Conservation (phyloP, 2,113 vertebrate genomes). For the Zapus hudsonius region DNA sequence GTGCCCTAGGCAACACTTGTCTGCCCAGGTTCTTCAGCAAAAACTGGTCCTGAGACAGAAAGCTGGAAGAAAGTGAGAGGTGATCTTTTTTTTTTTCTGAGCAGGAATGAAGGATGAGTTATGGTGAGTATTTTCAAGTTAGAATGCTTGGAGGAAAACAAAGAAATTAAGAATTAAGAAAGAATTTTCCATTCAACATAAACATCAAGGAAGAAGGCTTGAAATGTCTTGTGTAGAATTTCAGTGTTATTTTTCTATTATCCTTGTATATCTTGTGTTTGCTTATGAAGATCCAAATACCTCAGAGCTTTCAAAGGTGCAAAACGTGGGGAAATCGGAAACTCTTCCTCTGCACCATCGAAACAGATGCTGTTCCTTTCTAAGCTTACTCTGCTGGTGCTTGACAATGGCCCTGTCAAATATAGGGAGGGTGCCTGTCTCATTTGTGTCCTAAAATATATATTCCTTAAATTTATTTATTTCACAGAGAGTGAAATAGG, state of each 20-base stretch:
- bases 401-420: conserved; percentile 32
- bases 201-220: neutral
- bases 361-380: conserved; percentile 5
- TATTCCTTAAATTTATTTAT: too few relatives aligned
- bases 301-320: neutral
- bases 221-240: conserved; percentile 26
- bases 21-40: neutral
- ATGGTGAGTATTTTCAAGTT: conserved; percentile 39
- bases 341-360: neutral
- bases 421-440: conserved; percentile 19
- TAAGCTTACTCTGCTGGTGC: conserved; percentile 32
- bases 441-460: conserved; percentile 17
- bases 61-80: neutral
- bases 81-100: conserved; percentile 6
- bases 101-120: neutral
- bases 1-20: neutral
- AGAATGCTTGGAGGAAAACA: neutral
- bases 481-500: too few relatives aligned
- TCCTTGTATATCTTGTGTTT: neutral
- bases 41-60: neutral
- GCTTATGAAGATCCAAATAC: neutral
- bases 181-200: neutral
- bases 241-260: neutral
- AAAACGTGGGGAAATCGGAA: neutral
- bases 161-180: conserved; percentile 40